Percentiles rank a stretch among this genome's conserved stretches.
Evolutionary conservation across 2,797 vertebrate genomes (phyloP).

Genomic region (Urosaurus nigricauda): DNA sequence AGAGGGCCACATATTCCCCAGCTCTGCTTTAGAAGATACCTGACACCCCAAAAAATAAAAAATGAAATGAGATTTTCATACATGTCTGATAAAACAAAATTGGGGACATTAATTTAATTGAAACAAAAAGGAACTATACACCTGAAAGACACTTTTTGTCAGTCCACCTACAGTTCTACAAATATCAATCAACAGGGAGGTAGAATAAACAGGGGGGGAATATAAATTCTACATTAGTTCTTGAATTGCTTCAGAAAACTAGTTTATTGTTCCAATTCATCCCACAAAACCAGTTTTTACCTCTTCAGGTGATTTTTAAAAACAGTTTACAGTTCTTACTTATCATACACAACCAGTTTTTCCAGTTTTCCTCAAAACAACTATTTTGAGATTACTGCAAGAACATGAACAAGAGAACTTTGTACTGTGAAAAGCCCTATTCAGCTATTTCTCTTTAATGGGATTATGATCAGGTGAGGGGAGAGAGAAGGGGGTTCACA

Average conservation of each 20-base stretch:
- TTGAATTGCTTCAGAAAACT: constrained; percentile 5
- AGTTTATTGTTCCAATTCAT: background rate
- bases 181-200: background rate
- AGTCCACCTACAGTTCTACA: background rate
- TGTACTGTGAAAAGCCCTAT: background rate
- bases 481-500: background rate
- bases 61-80: background rate
- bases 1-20: background rate
- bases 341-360: background rate
- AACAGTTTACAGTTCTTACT: background rate
- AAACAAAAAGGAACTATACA: background rate
- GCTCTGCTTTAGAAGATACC: background rate
- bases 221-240: background rate
- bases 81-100: background rate
- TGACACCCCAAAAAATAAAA: too few species aligned
- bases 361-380: background rate
- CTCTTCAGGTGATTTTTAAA: too few species aligned
- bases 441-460: background rate
- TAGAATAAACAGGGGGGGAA: background rate
- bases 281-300: background rate
- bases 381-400: background rate
- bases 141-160: background rate
- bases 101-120: background rate
- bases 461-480: background rate
- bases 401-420: background rate